Conservation (phyloP, 2,888 invertebrate species). For the Ryuthela nishihirai region DNA sequence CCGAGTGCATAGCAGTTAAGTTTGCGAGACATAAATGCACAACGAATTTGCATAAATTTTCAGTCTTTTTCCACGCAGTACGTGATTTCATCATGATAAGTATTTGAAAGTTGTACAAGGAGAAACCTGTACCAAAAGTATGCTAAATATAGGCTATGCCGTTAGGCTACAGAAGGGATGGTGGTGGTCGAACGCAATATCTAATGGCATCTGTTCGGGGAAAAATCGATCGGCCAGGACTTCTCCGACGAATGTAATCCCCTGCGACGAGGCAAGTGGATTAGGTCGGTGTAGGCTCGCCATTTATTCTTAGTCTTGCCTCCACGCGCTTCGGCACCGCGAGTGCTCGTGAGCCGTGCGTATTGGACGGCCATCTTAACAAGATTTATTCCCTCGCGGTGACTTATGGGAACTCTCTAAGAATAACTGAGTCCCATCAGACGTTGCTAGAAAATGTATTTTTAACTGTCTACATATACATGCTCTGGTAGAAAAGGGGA, state of each 20-base stretch:
- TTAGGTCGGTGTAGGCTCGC: slow-evolving; percentile 28
- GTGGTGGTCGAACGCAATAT: slow-evolving; percentile 31
- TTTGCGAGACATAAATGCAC: too few relatives aligned
- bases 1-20: too few relatives aligned
- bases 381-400: slow-evolving; percentile 23
- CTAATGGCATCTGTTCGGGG: slow-evolving; percentile 30
- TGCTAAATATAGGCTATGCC: too few relatives aligned
- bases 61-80: too few relatives aligned
- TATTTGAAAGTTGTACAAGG: too few relatives aligned
- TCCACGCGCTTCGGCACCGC: slow-evolving; percentile 19
- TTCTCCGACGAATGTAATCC: slow-evolving; percentile 32
- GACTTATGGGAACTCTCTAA: slow-evolving; percentile 26
- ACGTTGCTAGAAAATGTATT: slow-evolving; percentile 26
- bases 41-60: too few relatives aligned
- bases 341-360: too few relatives aligned
- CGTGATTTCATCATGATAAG: too few relatives aligned
- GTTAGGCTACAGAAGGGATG: too few relatives aligned
- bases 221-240: slow-evolving; percentile 32
- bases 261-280: slow-evolving; percentile 30
- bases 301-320: slow-evolving; percentile 19
- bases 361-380: slow-evolving; percentile 16
- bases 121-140: too few relatives aligned
- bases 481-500: too few relatives aligned
- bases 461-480: slow-evolving; percentile 19
- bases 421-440: slow-evolving; percentile 18